Percentiles rank a stretch among this genome's conserved stretches.
Conservation (phyloP, 2,113 vertebrate genomes). For the Butastur rufipennis region DNA sequence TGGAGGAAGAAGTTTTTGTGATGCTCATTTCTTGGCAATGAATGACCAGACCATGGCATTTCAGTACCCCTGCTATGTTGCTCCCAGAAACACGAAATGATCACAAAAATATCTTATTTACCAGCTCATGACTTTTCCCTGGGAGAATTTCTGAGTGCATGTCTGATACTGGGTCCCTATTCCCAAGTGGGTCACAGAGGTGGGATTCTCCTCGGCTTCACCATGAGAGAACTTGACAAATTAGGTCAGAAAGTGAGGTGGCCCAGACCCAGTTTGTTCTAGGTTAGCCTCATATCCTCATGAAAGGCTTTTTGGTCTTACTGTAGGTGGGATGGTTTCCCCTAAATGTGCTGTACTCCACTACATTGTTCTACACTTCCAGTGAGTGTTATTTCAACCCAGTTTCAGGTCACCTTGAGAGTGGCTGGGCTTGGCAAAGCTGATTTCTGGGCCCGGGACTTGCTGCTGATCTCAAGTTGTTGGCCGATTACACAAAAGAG, state of each 20-base stretch:
- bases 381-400: background rate
- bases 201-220: background rate
- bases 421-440: background rate
- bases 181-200: accelerated
- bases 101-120: background rate
- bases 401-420: background rate
- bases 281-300: background rate
- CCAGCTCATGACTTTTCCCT: background rate
- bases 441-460: background rate
- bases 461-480: background rate
- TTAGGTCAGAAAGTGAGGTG: accelerated
- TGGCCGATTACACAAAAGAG: background rate
- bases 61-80: background rate
- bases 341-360: background rate
- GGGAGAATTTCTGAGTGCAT: background rate
- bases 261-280: background rate
- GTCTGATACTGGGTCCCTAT: background rate
- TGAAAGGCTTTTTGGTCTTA: background rate
- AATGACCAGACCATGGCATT: background rate
- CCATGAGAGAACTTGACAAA: background rate
- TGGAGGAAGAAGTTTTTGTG: background rate
- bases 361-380: background rate
- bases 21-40: background rate
- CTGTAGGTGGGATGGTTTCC: background rate
- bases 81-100: background rate